phyloP scores from a whole-genome alignment of 2,888 invertebrate genomes.

The Dicroscelio sp. region DNA sequence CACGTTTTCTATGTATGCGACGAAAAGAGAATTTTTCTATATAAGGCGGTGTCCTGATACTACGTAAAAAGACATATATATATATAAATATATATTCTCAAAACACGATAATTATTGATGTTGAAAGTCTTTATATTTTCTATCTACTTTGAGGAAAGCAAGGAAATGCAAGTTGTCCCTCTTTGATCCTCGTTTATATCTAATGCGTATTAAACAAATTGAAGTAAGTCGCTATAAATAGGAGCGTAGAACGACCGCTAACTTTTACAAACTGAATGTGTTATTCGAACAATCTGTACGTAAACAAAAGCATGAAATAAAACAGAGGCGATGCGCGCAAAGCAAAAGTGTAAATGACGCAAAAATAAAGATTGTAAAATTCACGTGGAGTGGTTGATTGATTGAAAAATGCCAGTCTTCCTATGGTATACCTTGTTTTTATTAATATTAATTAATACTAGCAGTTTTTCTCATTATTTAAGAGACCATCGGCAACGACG shows the following conservation, averaged over 20 bases:
- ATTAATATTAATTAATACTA: slow-evolving; percentile 58
- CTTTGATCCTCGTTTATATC: slow-evolving; percentile 69
- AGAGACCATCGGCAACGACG: slow-evolving; percentile 35
- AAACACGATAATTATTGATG: slow-evolving; percentile 71
- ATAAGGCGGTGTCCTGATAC: slow-evolving; percentile 50
- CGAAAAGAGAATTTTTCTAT: slow-evolving; percentile 71
- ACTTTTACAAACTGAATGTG: slow-evolving; percentile 71
- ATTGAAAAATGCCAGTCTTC: not conserved
- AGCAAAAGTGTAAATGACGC: slow-evolving; percentile 58
- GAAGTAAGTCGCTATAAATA: slow-evolving; percentile 63
- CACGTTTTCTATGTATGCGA: slow-evolving; percentile 73
- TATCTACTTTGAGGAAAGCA: slow-evolving; percentile 64
- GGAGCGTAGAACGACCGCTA: slow-evolving; percentile 64
- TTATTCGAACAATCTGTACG: slow-evolving; percentile 66
- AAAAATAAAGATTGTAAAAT: slow-evolving; percentile 66
- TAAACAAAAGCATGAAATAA: slow-evolving; percentile 29
- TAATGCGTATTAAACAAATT: slow-evolving; percentile 59
- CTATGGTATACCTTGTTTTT: slow-evolving; percentile 1
- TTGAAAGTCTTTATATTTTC: slow-evolving; percentile 75
- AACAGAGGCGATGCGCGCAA: slow-evolving; percentile 26
- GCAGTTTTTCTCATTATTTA: not conserved
- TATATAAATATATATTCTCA: slow-evolving; percentile 61
- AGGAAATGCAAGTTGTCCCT: slow-evolving; percentile 55
- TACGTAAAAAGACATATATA: slow-evolving; percentile 41
- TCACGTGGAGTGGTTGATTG: not conserved